Percentiles rank a stretch among this genome's conserved stretches.
phyloP scores from a whole-genome alignment of 2,888 invertebrate species.

The Coelinius sp. region DNA sequence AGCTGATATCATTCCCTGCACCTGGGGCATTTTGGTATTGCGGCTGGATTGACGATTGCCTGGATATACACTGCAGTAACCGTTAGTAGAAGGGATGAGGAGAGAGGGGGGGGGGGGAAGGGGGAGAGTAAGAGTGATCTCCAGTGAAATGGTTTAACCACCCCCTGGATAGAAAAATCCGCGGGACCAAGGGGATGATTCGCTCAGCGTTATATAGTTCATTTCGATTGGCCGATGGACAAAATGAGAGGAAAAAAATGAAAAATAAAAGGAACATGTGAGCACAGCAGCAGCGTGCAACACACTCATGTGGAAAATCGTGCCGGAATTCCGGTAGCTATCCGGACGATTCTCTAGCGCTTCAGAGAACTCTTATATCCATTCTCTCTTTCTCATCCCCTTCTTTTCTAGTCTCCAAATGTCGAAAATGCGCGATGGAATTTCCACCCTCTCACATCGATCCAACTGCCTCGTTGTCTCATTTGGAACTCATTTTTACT shows the following conservation, averaged over 20 bases:
- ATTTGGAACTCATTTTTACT: conserved; percentile 13
- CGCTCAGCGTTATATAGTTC: conserved; percentile 7
- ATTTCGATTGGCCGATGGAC: conserved; percentile 10
- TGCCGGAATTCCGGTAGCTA: conserved; percentile 56
- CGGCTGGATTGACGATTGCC: conserved; percentile 38
- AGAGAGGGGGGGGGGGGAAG: not conserved
- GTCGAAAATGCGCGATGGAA: conserved; percentile 24
- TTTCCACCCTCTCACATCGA: conserved; percentile 18
- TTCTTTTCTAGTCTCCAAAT: not conserved
- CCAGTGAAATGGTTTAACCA: conserved; percentile 34
- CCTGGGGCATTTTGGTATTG: conserved; percentile 38
- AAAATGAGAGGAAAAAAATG: not conserved
- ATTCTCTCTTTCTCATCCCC: not conserved
- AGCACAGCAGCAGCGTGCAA: conserved; percentile 40
- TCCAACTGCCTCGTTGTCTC: conserved; percentile 15
- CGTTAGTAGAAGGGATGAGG: not conserved
- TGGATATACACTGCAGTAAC: conserved; percentile 22
- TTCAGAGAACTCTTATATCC: not conserved
- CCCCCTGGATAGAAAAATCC: not conserved
- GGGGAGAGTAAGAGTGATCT: conserved; percentile 8
- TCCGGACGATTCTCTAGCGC: conserved; percentile 28
- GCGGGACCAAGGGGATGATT: not conserved
- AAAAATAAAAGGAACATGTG: conserved; percentile 46
- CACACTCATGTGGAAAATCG: conserved; percentile 59
- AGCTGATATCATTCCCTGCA: conserved; percentile 35